Evolutionary conservation across 2,888 invertebrate species (phyloP), one percentile per base, ranked within the genome.

Genomic region (Julus scanicus): DNA sequence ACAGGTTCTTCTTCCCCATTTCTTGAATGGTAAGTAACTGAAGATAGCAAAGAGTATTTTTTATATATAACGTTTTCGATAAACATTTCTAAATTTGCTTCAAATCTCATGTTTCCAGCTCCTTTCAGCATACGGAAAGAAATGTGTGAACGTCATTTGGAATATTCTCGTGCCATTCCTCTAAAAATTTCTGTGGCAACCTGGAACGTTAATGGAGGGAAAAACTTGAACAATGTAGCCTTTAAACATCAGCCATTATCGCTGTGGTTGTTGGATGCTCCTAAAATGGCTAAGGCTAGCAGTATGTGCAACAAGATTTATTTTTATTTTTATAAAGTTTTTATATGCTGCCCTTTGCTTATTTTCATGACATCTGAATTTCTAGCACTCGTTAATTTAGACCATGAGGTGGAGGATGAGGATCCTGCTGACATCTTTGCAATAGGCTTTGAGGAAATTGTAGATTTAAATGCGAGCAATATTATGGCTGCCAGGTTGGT

Each of bases 191-290:
- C 97, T 87, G 95, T 98, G 88, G 99, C 98, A 20, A 99, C 99
- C 0, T 99, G 99, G 93, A 99, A 99, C 93, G 99, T 99, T 0
- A 99, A 99, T 93, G 99, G 99, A 80, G 99, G 99, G 3, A 99
- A 98, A 93, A 98, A 99, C 93, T 99, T 99, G 91, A 95, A 98
- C 90, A 98, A 98, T 92, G 96, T 99, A 88, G 99, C 97, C 97
- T 97, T 92, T 98, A 98, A 92, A 86, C 96, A 97, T 92, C 94
- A 96, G 0, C 95, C 97, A 0, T 92, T 98, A 63, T 94, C 96
- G 17, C 97, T 97, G 92, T 98, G 98, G 98, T 93, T 99, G 44
- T 93, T 98, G 84, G 98, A 98, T 92, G 96, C 96, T 84, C 95
- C 95, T 88, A 94, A 94, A 89, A 92, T 94, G 89, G 93, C 94